Evolutionary conservation across 2,797 vertebrate genomes (phyloP).

Genomic region (Sebastes taczanowskii): DNA sequence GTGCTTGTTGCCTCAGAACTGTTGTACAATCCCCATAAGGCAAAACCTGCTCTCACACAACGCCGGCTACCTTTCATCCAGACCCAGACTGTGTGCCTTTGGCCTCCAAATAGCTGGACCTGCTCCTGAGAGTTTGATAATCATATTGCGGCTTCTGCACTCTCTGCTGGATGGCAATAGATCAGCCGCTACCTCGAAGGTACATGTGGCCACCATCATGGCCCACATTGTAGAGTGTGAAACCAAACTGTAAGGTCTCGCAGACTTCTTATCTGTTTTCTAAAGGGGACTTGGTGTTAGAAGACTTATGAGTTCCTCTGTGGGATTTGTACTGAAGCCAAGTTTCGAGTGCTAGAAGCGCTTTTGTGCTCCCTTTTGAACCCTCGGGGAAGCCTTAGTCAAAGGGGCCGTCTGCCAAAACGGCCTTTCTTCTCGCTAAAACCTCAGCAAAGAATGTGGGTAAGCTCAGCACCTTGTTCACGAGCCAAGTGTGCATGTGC

Average conservation of each 20-base stretch:
- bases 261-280: constrained; percentile 58
- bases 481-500: constrained; percentile 69
- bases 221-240: constrained; percentile 46
- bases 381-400: constrained; percentile 61
- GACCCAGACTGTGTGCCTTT: constrained; percentile 40
- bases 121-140: constrained; percentile 56
- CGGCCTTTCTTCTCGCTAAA: constrained; percentile 68
- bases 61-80: constrained; percentile 38
- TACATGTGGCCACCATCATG: constrained; percentile 54
- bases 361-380: constrained; percentile 73
- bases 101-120: constrained; percentile 47
- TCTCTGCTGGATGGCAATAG: constrained; percentile 48
- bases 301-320: constrained; percentile 51
- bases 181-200: constrained; percentile 46
- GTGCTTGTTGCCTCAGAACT: constrained; percentile 26
- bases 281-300: constrained; percentile 53
- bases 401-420: constrained; percentile 69
- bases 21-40: constrained; percentile 8
- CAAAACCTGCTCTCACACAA: constrained; percentile 27
- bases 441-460: constrained; percentile 64
- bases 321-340: constrained; percentile 65
- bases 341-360: constrained; percentile 65
- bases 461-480: constrained; percentile 67
- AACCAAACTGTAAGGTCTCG: constrained; percentile 51
- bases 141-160: constrained; percentile 49